Evolutionary conservation across 2,113 vertebrate genomes (phyloP).

Genomic region (Lagopus muta): DNA sequence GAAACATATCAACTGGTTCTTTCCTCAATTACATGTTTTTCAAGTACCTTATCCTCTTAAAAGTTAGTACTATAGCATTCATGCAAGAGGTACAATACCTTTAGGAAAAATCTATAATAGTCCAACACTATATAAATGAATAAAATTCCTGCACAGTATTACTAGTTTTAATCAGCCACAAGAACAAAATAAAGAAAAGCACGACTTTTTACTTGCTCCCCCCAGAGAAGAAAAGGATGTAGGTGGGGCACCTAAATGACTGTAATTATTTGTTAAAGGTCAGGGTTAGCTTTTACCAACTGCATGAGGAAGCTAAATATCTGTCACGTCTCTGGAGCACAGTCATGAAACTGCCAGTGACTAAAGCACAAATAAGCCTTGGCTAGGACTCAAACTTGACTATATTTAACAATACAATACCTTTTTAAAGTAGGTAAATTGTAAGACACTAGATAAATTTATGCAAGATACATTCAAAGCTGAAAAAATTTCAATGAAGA

Average conservation of each 20-base stretch:
- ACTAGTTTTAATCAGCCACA: neutral
- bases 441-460: neutral
- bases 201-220: neutral
- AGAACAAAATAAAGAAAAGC: neutral
- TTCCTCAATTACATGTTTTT: neutral
- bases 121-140: neutral
- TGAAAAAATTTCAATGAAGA: neutral
- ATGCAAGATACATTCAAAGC: neutral
- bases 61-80: neutral
- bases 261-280: slow-evolving; percentile 61
- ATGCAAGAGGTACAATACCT: neutral
- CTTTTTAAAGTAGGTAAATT: slow-evolving; percentile 52
- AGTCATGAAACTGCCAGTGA: slow-evolving; percentile 33
- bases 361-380: slow-evolving; percentile 49
- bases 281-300: slow-evolving; percentile 47
- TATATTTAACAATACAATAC: neutral
- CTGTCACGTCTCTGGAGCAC: slow-evolving; percentile 38
- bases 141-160: neutral
- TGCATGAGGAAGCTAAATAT: slow-evolving; percentile 38
- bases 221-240: neutral
- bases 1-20: neutral
- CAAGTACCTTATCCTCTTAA: neutral
- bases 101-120: neutral
- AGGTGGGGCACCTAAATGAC: slow-evolving; percentile 17
- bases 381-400: slow-evolving; percentile 29